Percentiles rank a stretch among this genome's conserved stretches.
Evolutionary conservation across 2,113 vertebrate genomes (phyloP).

Genomic region (Urocolius indicus): DNA sequence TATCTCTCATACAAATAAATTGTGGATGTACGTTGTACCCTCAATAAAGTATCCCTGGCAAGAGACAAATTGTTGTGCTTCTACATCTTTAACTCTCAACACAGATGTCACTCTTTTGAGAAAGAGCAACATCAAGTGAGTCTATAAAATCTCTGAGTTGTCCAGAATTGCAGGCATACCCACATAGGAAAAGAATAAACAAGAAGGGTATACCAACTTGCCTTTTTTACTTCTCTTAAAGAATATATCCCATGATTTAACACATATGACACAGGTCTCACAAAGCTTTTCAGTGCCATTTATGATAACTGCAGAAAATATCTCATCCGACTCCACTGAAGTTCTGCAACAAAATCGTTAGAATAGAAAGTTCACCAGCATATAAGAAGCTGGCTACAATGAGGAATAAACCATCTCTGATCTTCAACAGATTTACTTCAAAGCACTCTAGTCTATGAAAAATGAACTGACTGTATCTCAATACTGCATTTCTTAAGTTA

Average conservation of each 20-base stretch:
- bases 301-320: neutral
- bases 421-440: slow-evolving; percentile 29
- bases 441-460: slow-evolving; percentile 4
- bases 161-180: neutral
- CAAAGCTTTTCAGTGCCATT: neutral
- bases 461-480: slow-evolving; percentile 31
- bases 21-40: neutral
- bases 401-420: slow-evolving; percentile 37
- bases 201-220: neutral
- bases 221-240: neutral
- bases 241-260: neutral
- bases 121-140: neutral
- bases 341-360: neutral
- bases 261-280: rapidly evolving
- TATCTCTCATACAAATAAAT: neutral
- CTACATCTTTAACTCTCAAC: neutral
- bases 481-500: slow-evolving; percentile 35
- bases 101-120: neutral
- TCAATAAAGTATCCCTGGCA: neutral
- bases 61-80: neutral
- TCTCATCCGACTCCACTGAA: neutral
- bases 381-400: neutral
- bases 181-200: neutral
- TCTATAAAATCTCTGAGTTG: neutral
- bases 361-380: neutral